Conservation (phyloP, 2,797 vertebrate genomes). For the Miichthys miiuy region DNA sequence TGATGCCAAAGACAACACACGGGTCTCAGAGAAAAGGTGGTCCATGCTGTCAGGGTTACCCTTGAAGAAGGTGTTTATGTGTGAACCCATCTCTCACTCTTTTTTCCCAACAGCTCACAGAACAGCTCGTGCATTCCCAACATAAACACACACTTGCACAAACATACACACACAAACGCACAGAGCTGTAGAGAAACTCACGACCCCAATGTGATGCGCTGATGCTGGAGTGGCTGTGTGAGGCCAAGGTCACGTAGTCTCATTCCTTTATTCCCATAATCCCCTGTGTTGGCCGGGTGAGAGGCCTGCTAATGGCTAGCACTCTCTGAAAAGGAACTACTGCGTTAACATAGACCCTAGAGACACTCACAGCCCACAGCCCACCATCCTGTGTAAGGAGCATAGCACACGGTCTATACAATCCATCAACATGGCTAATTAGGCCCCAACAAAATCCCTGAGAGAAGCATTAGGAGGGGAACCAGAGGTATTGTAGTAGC, state of each 20-base stretch:
- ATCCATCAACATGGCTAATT: conserved; percentile 85
- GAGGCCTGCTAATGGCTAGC: conserved; percentile 82
- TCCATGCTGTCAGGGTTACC: conserved; percentile 48
- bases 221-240: conserved; percentile 60
- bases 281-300: conserved; percentile 76
- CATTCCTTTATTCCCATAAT: conserved; percentile 82
- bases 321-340: conserved; percentile 69
- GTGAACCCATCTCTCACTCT: conserved; percentile 58
- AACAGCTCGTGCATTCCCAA: conserved; percentile 39
- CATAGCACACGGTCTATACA: conserved; percentile 74
- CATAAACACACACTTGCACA: conserved; percentile 38
- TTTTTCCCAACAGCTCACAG: conserved; percentile 51
- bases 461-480: conserved; percentile 69
- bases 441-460: conserved; percentile 69
- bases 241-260: conserved; percentile 79
- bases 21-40: conserved; percentile 60
- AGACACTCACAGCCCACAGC: conserved; percentile 65
- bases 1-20: conserved; percentile 44
- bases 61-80: conserved; percentile 78
- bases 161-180: conserved; percentile 17
- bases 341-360: conserved; percentile 74
- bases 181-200: conserved; percentile 45
- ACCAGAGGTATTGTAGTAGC: conserved; percentile 44
- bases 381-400: conserved; percentile 72
- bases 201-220: conserved; percentile 46